Evolutionary conservation across 2,797 vertebrate genomes (phyloP), one percentile per base, ranked within the genome.

Genomic region (Sardinella longiceps): DNA sequence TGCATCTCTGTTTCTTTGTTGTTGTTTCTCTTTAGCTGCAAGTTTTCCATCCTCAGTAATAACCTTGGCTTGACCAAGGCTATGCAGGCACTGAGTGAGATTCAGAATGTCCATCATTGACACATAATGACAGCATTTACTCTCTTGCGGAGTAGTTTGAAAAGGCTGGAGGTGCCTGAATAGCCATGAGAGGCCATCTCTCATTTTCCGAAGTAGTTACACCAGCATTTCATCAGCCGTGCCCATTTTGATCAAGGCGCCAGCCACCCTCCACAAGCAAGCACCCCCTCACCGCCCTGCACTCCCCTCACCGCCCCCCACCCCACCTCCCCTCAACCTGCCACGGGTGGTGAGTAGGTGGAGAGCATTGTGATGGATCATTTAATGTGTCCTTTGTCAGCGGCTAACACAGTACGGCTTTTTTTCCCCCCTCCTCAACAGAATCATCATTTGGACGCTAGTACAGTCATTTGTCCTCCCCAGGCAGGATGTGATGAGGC

Each of bases 381-480:
- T 88, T 89, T 84, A 87, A 84, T 83, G 77, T 87, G 77, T 84
- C 74, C 84, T 90, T 88, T 85, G 82, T 88, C 84, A 86, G 58
- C n/a, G 66, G 53, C 84, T 88, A 86, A 87, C 89, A 84, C 83
- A 39, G 81, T 83, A 83, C 86, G 80, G 70, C 30, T 83, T 87
- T 86, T 86, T 43, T 77, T 43, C 18, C 18, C 37, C 18, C 37
- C 5, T 33, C 37, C 33, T 23, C 33, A 83, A 86, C 84, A 87
- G 83, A 88, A 86, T 87, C 81, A 86, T 88, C 85, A 84, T 74
- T 80, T 85, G 86, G 74, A 86, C 88, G 88, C 90, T 90, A 89
- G 88, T 84, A 84, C 80, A 74, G 84, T 85, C 60, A 60, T 87
- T 88, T 87, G 84, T 86, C 81, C 81, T 81, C 70, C 51, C 60